Conservation (phyloP, 2,888 invertebrate genomes). For the Hololepta plana region DNA sequence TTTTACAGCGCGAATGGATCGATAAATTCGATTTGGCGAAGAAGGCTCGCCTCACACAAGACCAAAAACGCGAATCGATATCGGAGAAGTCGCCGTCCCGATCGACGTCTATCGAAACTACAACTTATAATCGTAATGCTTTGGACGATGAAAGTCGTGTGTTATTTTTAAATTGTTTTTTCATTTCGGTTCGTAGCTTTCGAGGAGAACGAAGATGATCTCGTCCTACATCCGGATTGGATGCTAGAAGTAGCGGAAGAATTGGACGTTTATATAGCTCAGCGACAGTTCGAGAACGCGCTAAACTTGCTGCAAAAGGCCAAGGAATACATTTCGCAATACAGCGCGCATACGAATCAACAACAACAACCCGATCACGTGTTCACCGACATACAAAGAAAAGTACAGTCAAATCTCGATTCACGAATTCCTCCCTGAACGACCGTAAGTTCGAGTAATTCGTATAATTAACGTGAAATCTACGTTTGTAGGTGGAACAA, state of each 20-base stretch:
- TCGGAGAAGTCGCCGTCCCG: slow-evolving; percentile 29
- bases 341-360: slow-evolving; percentile 14
- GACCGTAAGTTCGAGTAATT: not conserved
- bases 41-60: slow-evolving; percentile 53
- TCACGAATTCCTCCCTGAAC: not conserved
- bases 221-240: slow-evolving; percentile 55
- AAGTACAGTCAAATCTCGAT: slow-evolving; percentile 14
- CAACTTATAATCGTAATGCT: slow-evolving; percentile 24
- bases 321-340: slow-evolving; percentile 31
- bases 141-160: slow-evolving; percentile 3
- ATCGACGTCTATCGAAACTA: slow-evolving; percentile 28
- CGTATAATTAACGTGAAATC: not conserved
- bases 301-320: slow-evolving; percentile 60
- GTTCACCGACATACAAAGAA: slow-evolving; percentile 30
- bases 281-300: slow-evolving; percentile 89
- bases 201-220: slow-evolving; percentile 25
- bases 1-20: slow-evolving; percentile 70
- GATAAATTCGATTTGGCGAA: slow-evolving; percentile 84
- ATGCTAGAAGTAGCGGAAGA: slow-evolving; percentile 81
- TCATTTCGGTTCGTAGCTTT: slow-evolving; percentile 23
- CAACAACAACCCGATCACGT: slow-evolving; percentile 25
- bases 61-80: slow-evolving; percentile 26
- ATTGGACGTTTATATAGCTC: slow-evolving; percentile 85
- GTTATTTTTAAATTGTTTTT: slow-evolving; percentile 3
- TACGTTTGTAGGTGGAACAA: slow-evolving; percentile 36